Percentiles rank a stretch among this genome's conserved stretches.
Evolutionary conservation across 2,113 vertebrate genomes (phyloP).

Genomic region (Bos indicus): DNA sequence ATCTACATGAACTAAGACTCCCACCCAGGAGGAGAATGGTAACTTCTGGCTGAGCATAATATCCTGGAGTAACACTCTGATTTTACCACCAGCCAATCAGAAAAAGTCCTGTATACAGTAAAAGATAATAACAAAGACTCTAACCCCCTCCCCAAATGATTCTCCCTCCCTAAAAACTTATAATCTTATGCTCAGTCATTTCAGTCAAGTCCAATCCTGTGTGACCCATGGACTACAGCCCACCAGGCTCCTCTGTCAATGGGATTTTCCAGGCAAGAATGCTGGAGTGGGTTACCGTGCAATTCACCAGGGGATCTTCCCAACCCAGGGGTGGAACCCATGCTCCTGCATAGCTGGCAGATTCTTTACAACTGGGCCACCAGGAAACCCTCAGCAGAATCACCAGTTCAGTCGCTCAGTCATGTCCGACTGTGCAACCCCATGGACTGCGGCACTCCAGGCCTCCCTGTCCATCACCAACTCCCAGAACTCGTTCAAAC

Average conservation of each 20-base stretch:
- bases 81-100: not conserved
- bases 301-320: not conserved
- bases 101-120: not conserved
- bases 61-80: not conserved
- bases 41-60: not conserved
- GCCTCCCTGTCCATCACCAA: not conserved
- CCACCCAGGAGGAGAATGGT: not conserved
- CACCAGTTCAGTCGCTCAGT: not conserved
- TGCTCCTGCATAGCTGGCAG: not conserved
- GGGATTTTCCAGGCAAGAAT: not conserved
- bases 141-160: not conserved
- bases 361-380: not conserved
- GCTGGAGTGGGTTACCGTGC: too few relatives aligned
- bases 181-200: not conserved
- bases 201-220: not conserved
- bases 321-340: not conserved
- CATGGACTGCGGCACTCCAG: not conserved
- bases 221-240: not conserved
- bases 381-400: not conserved
- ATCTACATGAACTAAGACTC: not conserved
- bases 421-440: not conserved
- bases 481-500: not conserved
- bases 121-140: not conserved
- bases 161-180: not conserved
- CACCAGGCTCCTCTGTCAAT: not conserved